phyloP scores from a whole-genome alignment of 2,888 invertebrate genomes.

The Sphecodes monilicornis region DNA sequence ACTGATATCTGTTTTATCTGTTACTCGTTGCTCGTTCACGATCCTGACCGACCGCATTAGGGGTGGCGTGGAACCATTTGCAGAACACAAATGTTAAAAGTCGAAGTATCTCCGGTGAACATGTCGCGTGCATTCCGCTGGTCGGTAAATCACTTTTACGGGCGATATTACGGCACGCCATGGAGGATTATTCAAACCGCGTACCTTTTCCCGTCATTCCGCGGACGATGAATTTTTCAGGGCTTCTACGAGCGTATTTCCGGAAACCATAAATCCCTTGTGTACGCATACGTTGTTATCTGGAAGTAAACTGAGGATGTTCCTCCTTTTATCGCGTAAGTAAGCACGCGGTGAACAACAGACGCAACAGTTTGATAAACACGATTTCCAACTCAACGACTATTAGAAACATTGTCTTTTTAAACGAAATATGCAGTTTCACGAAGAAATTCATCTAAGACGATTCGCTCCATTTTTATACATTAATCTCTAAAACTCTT shows the following conservation, averaged over 20 bases:
- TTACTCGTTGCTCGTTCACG: slow-evolving; percentile 1
- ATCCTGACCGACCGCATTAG: background rate
- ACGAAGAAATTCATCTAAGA: too few relatives aligned
- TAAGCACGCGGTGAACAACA: background rate
- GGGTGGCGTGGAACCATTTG: background rate
- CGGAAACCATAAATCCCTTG: slow-evolving; percentile 1
- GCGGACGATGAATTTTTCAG: slow-evolving; percentile 28
- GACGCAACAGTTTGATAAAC: background rate
- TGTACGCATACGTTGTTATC: background rate
- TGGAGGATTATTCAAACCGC: slow-evolving; percentile 19
- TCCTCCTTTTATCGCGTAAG: background rate
- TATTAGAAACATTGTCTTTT: too few relatives aligned
- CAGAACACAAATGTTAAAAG: slow-evolving; percentile 15
- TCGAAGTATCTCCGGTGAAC: slow-evolving; percentile 18
- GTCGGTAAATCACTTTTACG: slow-evolving; percentile 36
- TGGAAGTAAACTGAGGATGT: background rate
- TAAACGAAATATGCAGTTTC: background rate
- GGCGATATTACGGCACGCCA: slow-evolving; percentile 29
- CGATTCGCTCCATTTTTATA: too few relatives aligned
- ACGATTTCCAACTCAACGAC: background rate
- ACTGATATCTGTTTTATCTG: background rate
- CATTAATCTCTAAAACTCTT: too few relatives aligned
- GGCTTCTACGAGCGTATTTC: background rate
- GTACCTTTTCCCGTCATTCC: slow-evolving; percentile 9
- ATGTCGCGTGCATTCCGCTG: slow-evolving; percentile 15